Evolutionary conservation across 2,113 vertebrate species (phyloP).

Genomic region (Gambusia holbrooki): DNA sequence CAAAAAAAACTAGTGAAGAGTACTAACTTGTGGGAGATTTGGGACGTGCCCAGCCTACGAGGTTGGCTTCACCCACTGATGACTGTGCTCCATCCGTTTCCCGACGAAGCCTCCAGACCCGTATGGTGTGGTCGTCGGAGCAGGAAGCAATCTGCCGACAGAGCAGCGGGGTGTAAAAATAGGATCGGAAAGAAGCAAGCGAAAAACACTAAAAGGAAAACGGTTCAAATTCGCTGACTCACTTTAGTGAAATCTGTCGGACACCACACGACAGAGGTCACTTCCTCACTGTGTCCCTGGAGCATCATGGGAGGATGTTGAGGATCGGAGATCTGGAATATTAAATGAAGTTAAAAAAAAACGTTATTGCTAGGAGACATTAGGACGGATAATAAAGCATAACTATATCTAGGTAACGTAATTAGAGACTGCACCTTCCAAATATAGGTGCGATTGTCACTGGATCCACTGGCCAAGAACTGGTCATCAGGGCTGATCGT

Average conservation of each 20-base stretch:
- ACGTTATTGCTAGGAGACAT: too few species aligned
- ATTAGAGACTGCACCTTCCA: conserved; percentile 87
- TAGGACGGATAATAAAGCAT: background rate
- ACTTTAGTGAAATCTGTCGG: conserved; percentile 97
- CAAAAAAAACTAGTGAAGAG: too few species aligned
- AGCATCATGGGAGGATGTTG: conserved; percentile 84
- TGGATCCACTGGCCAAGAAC: conserved; percentile 94
- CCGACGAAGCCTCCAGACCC: conserved; percentile 89
- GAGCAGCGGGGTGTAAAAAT: conserved; percentile 27
- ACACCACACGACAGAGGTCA: conserved; percentile 95
- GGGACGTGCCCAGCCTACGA: conserved; percentile 86
- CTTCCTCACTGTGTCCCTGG: conserved; percentile 92
- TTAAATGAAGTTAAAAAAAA: background rate
- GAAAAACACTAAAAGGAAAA: background rate
- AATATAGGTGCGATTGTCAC: conserved; percentile 88
- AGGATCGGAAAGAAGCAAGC: background rate
- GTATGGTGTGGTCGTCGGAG: conserved; percentile 95
- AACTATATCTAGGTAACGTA: background rate
- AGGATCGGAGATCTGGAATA: conserved; percentile 86
- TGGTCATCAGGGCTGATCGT: conserved; percentile 92
- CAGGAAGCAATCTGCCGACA: conserved; percentile 91
- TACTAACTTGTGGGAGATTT: conserved; percentile 65
- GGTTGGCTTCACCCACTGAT: conserved; percentile 65
- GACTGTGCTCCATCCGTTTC: conserved; percentile 68
- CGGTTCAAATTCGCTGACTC: background rate